Evolutionary conservation across 2,113 vertebrate genomes (phyloP).

Genomic region (Xenotilapia caudafasciata): DNA sequence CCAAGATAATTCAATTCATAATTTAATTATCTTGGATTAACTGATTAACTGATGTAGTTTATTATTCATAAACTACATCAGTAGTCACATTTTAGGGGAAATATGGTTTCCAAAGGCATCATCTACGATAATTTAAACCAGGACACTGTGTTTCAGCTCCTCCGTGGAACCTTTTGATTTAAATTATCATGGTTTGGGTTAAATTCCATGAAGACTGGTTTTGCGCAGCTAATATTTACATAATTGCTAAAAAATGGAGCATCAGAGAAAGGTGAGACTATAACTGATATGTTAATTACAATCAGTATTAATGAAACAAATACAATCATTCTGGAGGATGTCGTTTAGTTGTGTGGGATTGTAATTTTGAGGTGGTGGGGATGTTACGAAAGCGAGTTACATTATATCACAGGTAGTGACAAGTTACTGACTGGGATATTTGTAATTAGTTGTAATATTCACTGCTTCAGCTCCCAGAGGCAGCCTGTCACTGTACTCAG

Average conservation of each 20-base stretch:
- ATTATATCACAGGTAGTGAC: background rate
- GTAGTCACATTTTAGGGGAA: background rate
- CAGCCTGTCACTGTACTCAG: slow-evolving; percentile 89
- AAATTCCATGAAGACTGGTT: background rate
- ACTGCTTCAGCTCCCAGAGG: slow-evolving; percentile 91
- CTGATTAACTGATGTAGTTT: too few species aligned
- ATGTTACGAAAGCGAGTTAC: background rate
- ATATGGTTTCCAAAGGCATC: background rate
- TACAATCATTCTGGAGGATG: background rate
- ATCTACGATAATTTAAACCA: background rate
- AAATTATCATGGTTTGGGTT: background rate
- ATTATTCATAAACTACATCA: background rate
- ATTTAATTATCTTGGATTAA: too few species aligned
- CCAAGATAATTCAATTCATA: background rate
- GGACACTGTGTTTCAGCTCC: background rate
- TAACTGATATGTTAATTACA: background rate
- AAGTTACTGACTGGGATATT: slow-evolving; percentile 76
- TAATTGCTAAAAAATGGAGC: background rate
- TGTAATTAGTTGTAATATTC: slow-evolving; percentile 83
- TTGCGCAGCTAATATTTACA: background rate
- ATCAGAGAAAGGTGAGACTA: background rate
- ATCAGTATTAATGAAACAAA: background rate
- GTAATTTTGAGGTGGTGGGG: background rate
- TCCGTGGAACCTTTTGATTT: background rate
- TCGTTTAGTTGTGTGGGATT: background rate